Evolutionary conservation across 53 echinoderm and acorn worm genomes (phyloP).

Genomic region (Astropecten irregularis): DNA sequence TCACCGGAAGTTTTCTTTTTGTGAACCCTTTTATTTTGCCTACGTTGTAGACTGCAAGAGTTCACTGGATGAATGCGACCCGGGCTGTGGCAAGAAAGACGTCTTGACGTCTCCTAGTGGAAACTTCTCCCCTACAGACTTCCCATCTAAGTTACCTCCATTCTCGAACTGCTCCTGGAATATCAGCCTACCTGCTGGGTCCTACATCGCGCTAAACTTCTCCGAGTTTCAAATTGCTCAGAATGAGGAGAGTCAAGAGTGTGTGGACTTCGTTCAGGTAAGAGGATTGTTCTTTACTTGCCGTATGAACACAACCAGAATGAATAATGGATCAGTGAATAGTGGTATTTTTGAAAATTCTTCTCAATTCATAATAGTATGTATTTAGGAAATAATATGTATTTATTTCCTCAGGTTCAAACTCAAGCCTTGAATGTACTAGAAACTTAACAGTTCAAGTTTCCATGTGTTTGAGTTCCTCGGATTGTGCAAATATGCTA

Average conservation of each 20-base stretch:
- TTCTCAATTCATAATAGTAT: too few relatives aligned
- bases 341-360: too few relatives aligned
- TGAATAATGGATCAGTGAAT: too few relatives aligned
- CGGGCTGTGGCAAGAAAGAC: conserved; percentile 71
- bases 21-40: conserved; percentile 69
- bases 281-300: too few relatives aligned
- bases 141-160: conserved; percentile 59
- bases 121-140: conserved; percentile 66
- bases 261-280: conserved; percentile 80
- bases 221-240: conserved; percentile 67
- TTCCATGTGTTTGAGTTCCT: too few relatives aligned
- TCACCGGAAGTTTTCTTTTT: too few relatives aligned
- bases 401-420: too few relatives aligned
- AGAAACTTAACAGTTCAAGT: too few relatives aligned
- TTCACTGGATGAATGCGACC: conserved; percentile 64
- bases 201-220: conserved; percentile 82
- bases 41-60: conserved; percentile 53
- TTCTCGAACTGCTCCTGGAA: conserved; percentile 87
- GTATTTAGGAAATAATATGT: too few relatives aligned
- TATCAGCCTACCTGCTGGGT: conserved; percentile 65
- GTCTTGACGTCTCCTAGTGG: conserved; percentile 63
- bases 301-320: too few relatives aligned
- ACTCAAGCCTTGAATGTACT: too few relatives aligned
- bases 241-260: conserved; percentile 53
- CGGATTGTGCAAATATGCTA: too few relatives aligned